phyloP scores from a whole-genome alignment of 2,113 vertebrate genomes.

The Xerus inauris region DNA sequence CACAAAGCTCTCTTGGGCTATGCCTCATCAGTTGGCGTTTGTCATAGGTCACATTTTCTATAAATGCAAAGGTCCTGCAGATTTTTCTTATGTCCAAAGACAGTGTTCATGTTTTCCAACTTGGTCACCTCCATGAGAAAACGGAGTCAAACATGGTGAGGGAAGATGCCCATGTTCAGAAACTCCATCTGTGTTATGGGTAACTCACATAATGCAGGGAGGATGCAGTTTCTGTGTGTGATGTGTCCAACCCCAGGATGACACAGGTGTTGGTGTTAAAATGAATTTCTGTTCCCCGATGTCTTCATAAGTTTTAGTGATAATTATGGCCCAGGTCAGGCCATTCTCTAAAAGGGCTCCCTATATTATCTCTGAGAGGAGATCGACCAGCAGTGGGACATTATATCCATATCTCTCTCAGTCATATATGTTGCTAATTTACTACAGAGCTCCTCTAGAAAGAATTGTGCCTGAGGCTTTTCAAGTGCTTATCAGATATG shows the following conservation, averaged over 20 bases:
- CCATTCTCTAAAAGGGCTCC: neutral
- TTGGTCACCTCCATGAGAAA: neutral
- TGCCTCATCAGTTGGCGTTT: neutral
- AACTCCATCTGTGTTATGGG: neutral
- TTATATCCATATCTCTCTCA: fast-evolving
- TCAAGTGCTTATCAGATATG: neutral
- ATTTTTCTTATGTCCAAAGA: neutral
- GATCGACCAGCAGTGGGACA: neutral
- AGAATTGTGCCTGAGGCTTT: neutral
- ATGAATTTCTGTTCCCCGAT: neutral
- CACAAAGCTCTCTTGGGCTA: too few relatives aligned
- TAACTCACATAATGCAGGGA: neutral
- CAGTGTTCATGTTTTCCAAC: neutral
- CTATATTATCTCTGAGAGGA: too few relatives aligned
- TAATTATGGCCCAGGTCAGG: neutral
- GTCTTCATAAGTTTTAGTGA: neutral
- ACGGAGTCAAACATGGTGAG: neutral
- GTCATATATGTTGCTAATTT: too few relatives aligned
- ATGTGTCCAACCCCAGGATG: neutral
- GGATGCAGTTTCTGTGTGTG: fast-evolving
- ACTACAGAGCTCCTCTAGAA: neutral
- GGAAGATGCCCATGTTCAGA: too few relatives aligned
- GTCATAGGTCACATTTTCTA: too few relatives aligned
- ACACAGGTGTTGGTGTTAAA: neutral
- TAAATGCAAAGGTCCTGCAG: neutral